Conservation (phyloP, 2,797 vertebrate species). For the Danio jaintianensis region DNA sequence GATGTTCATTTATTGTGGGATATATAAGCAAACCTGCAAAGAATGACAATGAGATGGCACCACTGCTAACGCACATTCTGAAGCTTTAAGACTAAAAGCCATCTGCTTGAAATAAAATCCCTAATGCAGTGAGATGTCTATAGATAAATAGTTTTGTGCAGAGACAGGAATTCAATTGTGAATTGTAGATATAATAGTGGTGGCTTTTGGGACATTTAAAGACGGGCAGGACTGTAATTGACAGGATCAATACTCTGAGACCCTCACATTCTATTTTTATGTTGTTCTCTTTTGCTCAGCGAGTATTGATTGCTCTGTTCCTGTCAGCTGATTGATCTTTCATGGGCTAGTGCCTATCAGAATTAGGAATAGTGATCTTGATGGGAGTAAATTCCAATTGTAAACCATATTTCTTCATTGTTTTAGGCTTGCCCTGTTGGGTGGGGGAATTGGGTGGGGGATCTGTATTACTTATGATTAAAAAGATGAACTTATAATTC, state of each 20-base stretch:
- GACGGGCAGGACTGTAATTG: neutral
- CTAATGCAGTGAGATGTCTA: conserved; percentile 15
- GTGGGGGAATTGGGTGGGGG: neutral
- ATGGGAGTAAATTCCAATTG: conserved; percentile 1
- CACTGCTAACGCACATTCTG: neutral
- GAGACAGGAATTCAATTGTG: conserved; percentile 11
- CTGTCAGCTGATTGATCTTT: conserved; percentile 31
- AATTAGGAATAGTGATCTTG: conserved; percentile 14
- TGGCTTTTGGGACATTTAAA: conserved; percentile 17
- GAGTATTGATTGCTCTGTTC: conserved; percentile 26
- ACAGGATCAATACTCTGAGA: conserved; percentile 32
- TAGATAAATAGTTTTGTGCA: conserved; percentile 28
- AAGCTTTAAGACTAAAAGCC: conserved; percentile 25
- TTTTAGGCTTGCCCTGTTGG: neutral
- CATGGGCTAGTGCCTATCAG: conserved; percentile 1
- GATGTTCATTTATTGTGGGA: neutral
- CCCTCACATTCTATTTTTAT: conserved; percentile 45
- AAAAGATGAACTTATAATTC: neutral
- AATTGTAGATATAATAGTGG: conserved; percentile 13
- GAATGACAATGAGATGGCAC: neutral
- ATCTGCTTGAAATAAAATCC: conserved; percentile 35
- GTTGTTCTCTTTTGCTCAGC: conserved; percentile 24
- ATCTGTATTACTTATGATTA: neutral
- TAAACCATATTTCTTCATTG: conserved; percentile 1
- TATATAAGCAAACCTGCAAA: neutral